Conservation (phyloP, 2,113 vertebrate species). For the Mustela nigripes region DNA sequence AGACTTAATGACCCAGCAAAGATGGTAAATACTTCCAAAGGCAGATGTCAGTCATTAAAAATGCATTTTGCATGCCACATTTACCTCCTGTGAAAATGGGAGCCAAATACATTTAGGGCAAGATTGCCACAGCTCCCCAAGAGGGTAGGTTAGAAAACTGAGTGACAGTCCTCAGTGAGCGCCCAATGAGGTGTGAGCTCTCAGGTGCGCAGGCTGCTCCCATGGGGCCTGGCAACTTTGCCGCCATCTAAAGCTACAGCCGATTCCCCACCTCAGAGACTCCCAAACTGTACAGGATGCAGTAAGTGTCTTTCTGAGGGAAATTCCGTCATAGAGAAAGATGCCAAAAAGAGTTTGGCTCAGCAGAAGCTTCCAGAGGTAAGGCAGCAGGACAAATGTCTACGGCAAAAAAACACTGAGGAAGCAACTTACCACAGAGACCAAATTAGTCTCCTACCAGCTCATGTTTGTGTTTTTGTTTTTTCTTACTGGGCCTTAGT, state of each 20-base stretch:
- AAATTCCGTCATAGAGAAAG: not conserved
- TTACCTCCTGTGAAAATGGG: slow-evolving; percentile 41
- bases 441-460: not conserved
- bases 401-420: not conserved
- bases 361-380: not conserved
- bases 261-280: not conserved
- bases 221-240: not conserved
- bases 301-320: not conserved
- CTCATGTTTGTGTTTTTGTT: accelerated
- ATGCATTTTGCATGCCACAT: slow-evolving; percentile 32
- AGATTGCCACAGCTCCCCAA: not conserved
- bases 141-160: not conserved
- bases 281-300: not conserved
- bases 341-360: not conserved
- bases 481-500: not conserved
- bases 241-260: not conserved
- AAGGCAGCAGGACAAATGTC: not conserved
- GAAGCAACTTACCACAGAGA: not conserved
- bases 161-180: not conserved
- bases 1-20: slow-evolving; percentile 69
- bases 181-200: not conserved
- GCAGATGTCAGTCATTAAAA: slow-evolving; percentile 70
- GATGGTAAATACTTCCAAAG: slow-evolving; percentile 38
- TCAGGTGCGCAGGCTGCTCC: not conserved
- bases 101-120: not conserved